Conservation (phyloP, 1,140 invertebrate species). For the Phymorhynchus buccinoides region DNA sequence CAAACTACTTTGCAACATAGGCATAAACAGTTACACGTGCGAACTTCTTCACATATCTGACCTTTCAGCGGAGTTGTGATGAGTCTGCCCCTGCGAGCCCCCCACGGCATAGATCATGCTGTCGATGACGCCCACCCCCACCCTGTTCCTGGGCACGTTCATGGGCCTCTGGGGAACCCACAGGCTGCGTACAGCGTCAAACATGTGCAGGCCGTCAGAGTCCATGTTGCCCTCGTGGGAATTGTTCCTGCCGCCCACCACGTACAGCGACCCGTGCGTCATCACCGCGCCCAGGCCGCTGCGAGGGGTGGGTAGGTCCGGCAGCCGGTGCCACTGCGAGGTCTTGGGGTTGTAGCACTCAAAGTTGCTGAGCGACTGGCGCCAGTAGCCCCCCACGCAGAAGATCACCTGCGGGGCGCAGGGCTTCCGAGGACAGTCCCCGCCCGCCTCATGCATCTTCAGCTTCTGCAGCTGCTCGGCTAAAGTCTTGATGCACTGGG, state of each 20-base stretch:
- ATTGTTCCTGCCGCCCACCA: slow-evolving; percentile 92
- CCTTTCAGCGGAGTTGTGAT: slow-evolving; percentile 91
- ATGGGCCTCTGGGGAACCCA: slow-evolving; percentile 77
- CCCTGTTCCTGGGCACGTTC: slow-evolving; percentile 87
- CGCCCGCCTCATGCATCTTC: slow-evolving; percentile 65
- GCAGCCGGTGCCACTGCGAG: slow-evolving; percentile 85
- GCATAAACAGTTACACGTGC: not conserved
- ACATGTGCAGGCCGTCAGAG: slow-evolving; percentile 83
- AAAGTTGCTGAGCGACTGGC: slow-evolving; percentile 87
- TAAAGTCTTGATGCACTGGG: slow-evolving; percentile 90
- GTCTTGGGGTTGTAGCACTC: slow-evolving; percentile 91
- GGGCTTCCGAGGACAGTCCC: slow-evolving; percentile 66
- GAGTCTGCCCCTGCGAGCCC: slow-evolving; percentile 86
- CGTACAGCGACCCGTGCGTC: slow-evolving; percentile 86
- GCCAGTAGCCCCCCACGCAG: slow-evolving; percentile 89
- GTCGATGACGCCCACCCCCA: slow-evolving; percentile 93
- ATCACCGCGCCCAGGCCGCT: slow-evolving; percentile 82
- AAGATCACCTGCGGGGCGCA: slow-evolving; percentile 82
- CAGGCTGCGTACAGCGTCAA: slow-evolving; percentile 83
- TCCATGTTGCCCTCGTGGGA: slow-evolving; percentile 83
- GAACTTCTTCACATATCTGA: slow-evolving; percentile 73
- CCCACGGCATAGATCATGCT: slow-evolving; percentile 91
- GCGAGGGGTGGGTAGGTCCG: slow-evolving; percentile 85
- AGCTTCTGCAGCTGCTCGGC: slow-evolving; percentile 88
- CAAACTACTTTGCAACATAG: too few relatives aligned